Percentiles rank a stretch among this genome's conserved stretches.
Conservation (phyloP, 2,888 invertebrate species). For the Diachrysia chrysitis region DNA sequence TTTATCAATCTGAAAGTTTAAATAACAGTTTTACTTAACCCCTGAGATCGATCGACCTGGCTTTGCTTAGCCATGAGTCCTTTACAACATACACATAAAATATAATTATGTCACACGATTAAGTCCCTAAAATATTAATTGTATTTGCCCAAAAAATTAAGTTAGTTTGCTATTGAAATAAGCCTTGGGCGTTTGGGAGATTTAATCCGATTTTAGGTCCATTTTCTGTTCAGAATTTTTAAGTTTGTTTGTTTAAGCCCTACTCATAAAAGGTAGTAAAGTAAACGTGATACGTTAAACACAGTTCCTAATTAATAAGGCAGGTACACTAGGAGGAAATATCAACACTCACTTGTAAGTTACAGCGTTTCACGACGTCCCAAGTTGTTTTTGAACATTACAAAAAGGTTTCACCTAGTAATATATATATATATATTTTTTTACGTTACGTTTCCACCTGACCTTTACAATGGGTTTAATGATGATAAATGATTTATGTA, state of each 20-base stretch:
- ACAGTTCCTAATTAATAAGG: background rate
- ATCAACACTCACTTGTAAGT: background rate
- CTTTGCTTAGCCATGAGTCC: too few species aligned
- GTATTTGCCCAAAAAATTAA: background rate
- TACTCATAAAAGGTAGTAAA: background rate
- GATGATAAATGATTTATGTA: background rate
- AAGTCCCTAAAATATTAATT: background rate
- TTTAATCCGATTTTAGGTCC: slow-evolving; percentile 2
- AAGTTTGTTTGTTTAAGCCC: background rate
- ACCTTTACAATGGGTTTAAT: background rate
- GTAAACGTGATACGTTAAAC: background rate
- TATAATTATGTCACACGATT: too few species aligned
- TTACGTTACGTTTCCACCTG: background rate
- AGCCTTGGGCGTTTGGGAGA: background rate
- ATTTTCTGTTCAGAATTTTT: background rate
- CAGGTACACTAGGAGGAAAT: too few species aligned
- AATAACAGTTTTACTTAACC: too few species aligned
- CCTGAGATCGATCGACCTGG: too few species aligned
- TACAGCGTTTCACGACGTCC: background rate
- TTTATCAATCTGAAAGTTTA: too few species aligned
- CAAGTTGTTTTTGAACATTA: background rate
- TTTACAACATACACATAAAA: too few species aligned
- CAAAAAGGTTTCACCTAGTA: background rate
- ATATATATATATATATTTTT: background rate
- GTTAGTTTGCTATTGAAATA: background rate